These are phyloP conservation scores for Geodia barretti DNA, from an alignment of 37 sponge, comb jelly and placozoan genomes.

Conservation along the genomic window DNA sequence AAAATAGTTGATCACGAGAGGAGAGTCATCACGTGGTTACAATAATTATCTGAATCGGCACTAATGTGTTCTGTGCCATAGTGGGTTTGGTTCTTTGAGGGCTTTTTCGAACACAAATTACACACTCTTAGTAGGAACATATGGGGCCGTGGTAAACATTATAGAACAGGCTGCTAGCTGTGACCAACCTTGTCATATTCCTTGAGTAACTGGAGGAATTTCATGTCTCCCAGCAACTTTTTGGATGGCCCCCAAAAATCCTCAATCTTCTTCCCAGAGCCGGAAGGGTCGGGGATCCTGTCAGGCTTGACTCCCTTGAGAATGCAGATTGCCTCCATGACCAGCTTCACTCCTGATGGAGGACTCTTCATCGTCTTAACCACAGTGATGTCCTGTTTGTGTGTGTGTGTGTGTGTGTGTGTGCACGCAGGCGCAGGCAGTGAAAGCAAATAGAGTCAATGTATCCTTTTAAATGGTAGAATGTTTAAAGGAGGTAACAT, in stretches of 20 bases:
- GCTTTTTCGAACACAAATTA: no score
- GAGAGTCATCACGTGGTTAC: background rate
- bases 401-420: background rate
- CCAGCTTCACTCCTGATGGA: slow-evolving; percentile 90
- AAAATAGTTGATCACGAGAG: background rate
- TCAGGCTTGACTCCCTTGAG: slow-evolving; percentile 94
- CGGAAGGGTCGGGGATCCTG: slow-evolving; percentile 86
- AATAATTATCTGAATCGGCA: background rate
- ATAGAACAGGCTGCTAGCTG: no score
- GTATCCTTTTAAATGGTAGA: background rate
- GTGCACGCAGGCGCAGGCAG: background rate
- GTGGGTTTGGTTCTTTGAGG: background rate
- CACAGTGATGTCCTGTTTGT: slow-evolving; percentile 78
- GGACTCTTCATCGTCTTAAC: slow-evolving; percentile 97
- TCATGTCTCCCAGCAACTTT: slow-evolving; percentile 89
- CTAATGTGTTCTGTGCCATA: background rate
- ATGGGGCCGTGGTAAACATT: no score
- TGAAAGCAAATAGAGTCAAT: background rate
- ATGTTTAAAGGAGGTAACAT: background rate
- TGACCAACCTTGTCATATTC: slow-evolving; percentile 87
- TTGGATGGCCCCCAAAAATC: slow-evolving; percentile 98
- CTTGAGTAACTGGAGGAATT: slow-evolving; percentile 86
- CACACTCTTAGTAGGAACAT: no score
- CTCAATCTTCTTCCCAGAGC: slow-evolving; percentile 93
- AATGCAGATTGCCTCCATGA: slow-evolving; percentile 98